Conservation (phyloP, 2,797 vertebrate species). For the Acanthurus tractus region DNA sequence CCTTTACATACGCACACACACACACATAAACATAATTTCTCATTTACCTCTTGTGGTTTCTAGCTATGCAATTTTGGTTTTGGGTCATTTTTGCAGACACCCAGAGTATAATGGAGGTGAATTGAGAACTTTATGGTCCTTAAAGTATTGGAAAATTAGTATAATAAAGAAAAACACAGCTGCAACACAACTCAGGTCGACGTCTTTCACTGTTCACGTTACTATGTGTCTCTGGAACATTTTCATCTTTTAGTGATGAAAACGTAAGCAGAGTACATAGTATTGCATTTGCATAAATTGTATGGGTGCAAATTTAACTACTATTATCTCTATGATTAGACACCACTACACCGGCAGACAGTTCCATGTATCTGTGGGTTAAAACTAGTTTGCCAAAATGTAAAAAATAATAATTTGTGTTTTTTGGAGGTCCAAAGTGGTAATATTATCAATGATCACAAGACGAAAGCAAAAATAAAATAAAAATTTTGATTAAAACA, state of each 20-base stretch:
- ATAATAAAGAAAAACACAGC: background rate
- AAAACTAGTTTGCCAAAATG: too few relatives aligned
- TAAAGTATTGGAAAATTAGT: background rate
- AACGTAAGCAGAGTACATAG: background rate
- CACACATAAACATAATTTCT: background rate
- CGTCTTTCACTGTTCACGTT: background rate
- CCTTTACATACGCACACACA: background rate
- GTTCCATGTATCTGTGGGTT: too few relatives aligned
- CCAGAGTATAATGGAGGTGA: background rate
- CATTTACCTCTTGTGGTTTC: background rate
- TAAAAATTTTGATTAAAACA: too few relatives aligned
- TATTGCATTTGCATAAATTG: background rate
- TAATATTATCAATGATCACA: too few relatives aligned
- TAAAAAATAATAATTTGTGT: too few relatives aligned
- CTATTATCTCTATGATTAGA: too few relatives aligned
- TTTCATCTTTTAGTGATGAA: background rate
- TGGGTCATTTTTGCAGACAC: background rate
- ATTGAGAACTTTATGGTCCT: background rate
- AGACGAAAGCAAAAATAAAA: too few relatives aligned
- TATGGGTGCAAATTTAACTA: background rate
- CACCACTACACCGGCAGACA: too few relatives aligned
- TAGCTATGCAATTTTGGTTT: background rate
- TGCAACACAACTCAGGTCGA: background rate
- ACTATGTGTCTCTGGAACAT: constrained; percentile 8
- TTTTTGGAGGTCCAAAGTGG: too few relatives aligned